These are phyloP conservation scores for Trinorchestia longiramus DNA, from an alignment of 1,140 invertebrate species.

Conservation along the genomic window DNA sequence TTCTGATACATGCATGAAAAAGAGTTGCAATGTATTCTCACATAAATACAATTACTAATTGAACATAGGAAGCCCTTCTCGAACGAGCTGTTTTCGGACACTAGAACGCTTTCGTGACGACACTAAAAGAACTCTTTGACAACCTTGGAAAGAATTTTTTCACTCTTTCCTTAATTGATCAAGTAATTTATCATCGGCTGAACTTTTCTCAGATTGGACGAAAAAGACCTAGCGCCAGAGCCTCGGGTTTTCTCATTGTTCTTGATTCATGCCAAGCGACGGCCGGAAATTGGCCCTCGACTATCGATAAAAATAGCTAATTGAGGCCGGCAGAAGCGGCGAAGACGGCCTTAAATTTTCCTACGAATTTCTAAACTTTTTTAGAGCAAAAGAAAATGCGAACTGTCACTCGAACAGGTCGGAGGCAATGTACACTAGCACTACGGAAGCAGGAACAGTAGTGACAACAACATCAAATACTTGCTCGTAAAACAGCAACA, in stretches of 20 bases:
- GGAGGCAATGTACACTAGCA: neutral
- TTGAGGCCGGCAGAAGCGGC: constrained; percentile 31
- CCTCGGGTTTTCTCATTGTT: neutral
- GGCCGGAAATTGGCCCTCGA: constrained; percentile 31
- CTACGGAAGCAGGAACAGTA: neutral
- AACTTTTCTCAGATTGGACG: neutral
- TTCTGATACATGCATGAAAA: no score
- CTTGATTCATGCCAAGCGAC: neutral
- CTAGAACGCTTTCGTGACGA: neutral
- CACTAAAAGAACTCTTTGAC: neutral
- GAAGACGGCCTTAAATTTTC: neutral
- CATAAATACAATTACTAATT: neutral
- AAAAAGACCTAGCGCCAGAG: neutral
- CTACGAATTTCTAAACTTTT: constrained; percentile 6
- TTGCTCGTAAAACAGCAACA: no score
- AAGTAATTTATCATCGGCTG: neutral
- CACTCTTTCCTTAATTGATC: neutral
- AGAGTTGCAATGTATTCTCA: neutral
- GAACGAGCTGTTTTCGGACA: neutral
- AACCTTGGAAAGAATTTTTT: neutral
- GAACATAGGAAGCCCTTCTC: neutral
- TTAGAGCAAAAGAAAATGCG: neutral
- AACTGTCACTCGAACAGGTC: neutral
- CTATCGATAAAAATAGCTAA: constrained; percentile 25
- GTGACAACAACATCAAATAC: neutral